phyloP scores from a whole-genome alignment of 2,113 vertebrate species.

The Eonycteris spelaea region DNA sequence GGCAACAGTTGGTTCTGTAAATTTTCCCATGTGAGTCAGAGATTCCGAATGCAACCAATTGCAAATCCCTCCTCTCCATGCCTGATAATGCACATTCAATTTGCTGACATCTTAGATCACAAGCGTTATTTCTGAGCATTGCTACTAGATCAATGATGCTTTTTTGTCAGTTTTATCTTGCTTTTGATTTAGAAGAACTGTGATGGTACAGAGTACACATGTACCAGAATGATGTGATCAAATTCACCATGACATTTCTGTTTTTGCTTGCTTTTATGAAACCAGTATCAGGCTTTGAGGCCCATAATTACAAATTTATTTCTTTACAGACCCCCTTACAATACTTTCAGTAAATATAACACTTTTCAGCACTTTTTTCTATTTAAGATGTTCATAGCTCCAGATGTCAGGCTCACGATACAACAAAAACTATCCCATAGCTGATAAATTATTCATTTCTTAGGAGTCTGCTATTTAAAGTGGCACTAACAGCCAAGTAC shows the following conservation, averaged over 20 bases:
- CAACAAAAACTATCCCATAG: constrained; percentile 42
- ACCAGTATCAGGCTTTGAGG: background rate
- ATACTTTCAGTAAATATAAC: background rate
- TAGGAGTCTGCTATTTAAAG: constrained; percentile 36
- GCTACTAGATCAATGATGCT: background rate
- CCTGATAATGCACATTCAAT: background rate
- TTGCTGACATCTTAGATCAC: background rate
- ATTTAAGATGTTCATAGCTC: constrained; percentile 40
- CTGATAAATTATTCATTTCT: constrained; percentile 70
- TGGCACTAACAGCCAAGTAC: constrained; percentile 16
- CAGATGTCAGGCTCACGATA: constrained; percentile 10
- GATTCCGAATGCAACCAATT: background rate
- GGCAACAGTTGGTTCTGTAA: background rate
- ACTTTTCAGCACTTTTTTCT: background rate
- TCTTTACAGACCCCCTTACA: background rate
- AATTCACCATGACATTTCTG: background rate
- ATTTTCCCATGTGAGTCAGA: background rate
- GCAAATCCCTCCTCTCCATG: background rate
- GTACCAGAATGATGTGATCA: background rate
- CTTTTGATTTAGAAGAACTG: background rate
- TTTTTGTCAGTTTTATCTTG: background rate
- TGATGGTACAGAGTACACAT: background rate
- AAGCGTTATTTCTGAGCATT: background rate
- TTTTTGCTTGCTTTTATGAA: constrained; percentile 21
- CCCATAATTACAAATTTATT: constrained; percentile 26